Evolutionary conservation across 2,888 invertebrate genomes (phyloP).

Genomic region (Proisotoma minuta): DNA sequence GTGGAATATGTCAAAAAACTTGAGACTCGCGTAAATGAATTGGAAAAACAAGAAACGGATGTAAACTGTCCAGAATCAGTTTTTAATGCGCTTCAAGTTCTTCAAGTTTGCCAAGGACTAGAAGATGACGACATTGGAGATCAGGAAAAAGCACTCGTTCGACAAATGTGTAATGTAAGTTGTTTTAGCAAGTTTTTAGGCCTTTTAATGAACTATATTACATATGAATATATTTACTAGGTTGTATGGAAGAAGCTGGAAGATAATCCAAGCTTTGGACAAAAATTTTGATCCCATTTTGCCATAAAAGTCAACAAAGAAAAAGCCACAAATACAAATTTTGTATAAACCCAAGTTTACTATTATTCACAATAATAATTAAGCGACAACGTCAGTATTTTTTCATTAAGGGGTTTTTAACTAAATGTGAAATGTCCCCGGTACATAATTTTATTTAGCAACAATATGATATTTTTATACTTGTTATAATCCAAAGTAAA

Average conservation of each 20-base stretch:
- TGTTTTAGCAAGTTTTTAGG: neutral
- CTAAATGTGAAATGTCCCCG: too few species aligned
- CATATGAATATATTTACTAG: constrained; percentile 51
- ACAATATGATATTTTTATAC: neutral
- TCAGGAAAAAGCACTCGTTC: constrained; percentile 84
- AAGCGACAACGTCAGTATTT: too few species aligned
- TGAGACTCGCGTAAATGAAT: constrained; percentile 70
- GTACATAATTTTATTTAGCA: too few species aligned
- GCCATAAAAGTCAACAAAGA: neutral
- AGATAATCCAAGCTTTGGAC: constrained; percentile 53
- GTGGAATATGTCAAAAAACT: constrained; percentile 85
- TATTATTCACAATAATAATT: too few species aligned
- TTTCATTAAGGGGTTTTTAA: too few species aligned
- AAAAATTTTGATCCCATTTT: neutral
- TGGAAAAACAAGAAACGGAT: constrained; percentile 50
- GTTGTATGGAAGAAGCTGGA: constrained; percentile 88
- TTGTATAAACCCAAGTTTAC: neutral
- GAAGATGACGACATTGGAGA: constrained; percentile 56
- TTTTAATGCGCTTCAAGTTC: constrained; percentile 83
- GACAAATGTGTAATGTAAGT: constrained; percentile 90
- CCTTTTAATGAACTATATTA: neutral
- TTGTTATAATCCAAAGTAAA: neutral
- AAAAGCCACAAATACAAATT: neutral
- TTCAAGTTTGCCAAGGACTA: constrained; percentile 73
- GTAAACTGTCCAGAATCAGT: constrained; percentile 77